A percentile compares a stretch with the other conserved stretches of the same genome.
These are phyloP conservation scores for Brassicogethes aeneus DNA, from an alignment of 2,888 invertebrate species.

Conservation along the genomic window DNA sequence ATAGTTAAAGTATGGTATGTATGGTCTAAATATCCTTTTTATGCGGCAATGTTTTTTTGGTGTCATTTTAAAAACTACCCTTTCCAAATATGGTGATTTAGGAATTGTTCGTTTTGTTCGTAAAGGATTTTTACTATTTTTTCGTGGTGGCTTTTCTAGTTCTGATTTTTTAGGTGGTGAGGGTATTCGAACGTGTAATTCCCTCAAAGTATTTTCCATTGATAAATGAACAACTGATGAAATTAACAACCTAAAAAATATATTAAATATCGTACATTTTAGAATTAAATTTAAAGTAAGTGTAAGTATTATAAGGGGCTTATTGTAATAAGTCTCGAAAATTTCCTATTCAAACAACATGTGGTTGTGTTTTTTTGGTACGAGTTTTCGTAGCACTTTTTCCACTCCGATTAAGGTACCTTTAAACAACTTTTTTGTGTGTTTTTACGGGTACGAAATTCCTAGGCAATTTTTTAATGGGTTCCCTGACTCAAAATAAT, in stretches of 20 bases:
- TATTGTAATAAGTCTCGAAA: too few species aligned
- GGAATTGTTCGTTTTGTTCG: too few species aligned
- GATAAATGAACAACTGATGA: slow-evolving; percentile 36
- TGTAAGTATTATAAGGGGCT: too few species aligned
- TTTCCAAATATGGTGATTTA: slow-evolving; percentile 32
- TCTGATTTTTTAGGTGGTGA: slow-evolving; percentile 28
- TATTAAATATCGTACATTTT: background rate
- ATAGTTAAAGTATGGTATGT: slow-evolving; percentile 34
- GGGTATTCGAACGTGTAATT: slow-evolving; percentile 38
- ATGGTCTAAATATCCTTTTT: slow-evolving; percentile 11
- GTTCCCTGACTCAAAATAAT: too few species aligned
- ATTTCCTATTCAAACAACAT: too few species aligned
- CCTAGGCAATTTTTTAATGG: too few species aligned
- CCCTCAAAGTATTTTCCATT: slow-evolving; percentile 32
- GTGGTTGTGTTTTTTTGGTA: too few species aligned
- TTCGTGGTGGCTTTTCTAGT: slow-evolving; percentile 10
- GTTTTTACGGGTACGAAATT: too few species aligned
- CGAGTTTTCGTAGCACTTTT: too few species aligned
- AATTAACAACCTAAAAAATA: slow-evolving; percentile 25
- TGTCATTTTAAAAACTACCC: slow-evolving; percentile 15
- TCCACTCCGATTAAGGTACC: too few species aligned
- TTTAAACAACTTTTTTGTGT: too few species aligned
- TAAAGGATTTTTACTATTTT: slow-evolving; percentile 13
- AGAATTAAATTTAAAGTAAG: too few species aligned
- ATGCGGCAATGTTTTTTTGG: slow-evolving; percentile 12